Conservation (phyloP, 2,797 vertebrate species). For the Mycteria americana region DNA sequence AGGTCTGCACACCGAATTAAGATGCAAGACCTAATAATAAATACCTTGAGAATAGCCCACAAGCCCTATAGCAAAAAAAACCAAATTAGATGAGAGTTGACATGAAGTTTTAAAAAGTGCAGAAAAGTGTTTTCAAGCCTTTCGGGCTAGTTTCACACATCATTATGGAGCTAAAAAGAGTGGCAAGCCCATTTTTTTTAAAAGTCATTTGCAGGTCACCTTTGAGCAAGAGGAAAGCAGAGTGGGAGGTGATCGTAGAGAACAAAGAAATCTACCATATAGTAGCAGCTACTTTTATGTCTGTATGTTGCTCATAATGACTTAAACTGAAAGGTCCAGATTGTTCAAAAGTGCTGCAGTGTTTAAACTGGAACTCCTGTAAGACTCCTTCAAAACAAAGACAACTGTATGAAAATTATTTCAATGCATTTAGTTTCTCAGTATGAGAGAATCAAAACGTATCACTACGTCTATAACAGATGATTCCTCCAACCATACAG, state of each 20-base stretch:
- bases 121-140: constrained; percentile 43
- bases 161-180: constrained; percentile 17
- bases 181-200: neutral
- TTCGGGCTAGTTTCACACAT: constrained; percentile 59
- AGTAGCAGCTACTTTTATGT: neutral
- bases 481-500: neutral
- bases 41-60: constrained; percentile 46
- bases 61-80: constrained; percentile 38
- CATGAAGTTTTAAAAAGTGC: constrained; percentile 24
- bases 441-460: neutral
- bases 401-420: neutral
- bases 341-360: neutral
- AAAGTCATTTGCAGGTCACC: constrained; percentile 62
- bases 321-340: neutral
- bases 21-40: constrained; percentile 54
- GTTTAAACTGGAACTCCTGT: neutral
- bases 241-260: neutral
- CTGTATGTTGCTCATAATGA: neutral
- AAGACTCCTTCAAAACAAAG: neutral
- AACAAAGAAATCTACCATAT: constrained; percentile 6
- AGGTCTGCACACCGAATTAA: constrained; percentile 50
- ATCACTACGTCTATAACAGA: neutral
- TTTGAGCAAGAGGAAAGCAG: constrained; percentile 31
- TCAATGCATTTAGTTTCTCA: neutral
- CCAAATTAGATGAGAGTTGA: constrained; percentile 57